A percentile compares a stretch with the other conserved stretches of the same genome.
phyloP scores from a whole-genome alignment of 2,113 vertebrate species.

The Progne subis region DNA sequence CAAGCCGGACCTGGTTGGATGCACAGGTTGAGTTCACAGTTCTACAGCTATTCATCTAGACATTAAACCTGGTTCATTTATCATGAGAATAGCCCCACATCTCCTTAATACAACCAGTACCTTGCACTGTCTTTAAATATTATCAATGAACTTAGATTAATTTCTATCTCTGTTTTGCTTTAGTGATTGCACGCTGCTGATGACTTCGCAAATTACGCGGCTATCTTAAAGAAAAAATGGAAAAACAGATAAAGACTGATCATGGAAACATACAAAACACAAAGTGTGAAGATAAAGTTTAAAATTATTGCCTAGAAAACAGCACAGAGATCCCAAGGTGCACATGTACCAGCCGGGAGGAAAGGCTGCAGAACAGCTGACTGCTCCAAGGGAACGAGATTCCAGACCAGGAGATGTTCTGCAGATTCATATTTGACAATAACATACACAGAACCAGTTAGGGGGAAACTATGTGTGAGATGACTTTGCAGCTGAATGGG shows the following conservation, averaged over 20 bases:
- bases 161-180: neutral
- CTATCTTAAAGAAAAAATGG: neutral
- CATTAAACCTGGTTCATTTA: neutral
- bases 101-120: neutral
- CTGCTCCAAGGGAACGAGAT: neutral
- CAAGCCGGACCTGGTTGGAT: neutral
- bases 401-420: slow-evolving; percentile 1
- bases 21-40: neutral
- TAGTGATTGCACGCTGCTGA: accelerated
- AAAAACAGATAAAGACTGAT: neutral
- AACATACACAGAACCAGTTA: neutral
- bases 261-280: neutral
- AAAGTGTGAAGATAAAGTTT: neutral
- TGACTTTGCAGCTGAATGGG: neutral
- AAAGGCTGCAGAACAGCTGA: neutral
- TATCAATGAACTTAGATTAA: neutral
- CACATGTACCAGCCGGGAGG: neutral
- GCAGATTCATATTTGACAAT: slow-evolving; percentile 29
- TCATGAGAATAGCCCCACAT: neutral
- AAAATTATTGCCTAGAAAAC: neutral
- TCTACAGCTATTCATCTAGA: neutral
- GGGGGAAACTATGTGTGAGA: neutral
- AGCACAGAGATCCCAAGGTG: accelerated
- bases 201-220: neutral
- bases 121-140: neutral